Base-by-base conservation (phyloP, 2,113 vertebrate species). In the Mormyrus iriodes region DNA sequence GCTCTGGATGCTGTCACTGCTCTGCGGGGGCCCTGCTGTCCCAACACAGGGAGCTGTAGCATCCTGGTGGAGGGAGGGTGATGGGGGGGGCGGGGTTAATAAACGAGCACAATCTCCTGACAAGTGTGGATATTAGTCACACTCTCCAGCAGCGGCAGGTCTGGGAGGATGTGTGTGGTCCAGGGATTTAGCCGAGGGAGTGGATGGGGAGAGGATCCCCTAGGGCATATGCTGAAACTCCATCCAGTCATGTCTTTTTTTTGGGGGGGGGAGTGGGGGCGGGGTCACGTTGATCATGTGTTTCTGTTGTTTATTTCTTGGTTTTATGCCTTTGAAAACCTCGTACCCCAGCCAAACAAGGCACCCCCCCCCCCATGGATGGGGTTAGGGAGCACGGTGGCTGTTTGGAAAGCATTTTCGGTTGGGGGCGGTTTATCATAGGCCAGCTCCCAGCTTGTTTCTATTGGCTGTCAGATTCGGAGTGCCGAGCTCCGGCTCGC, bases 81-180 rank as follows among this genome's bases (percentile, higher is more conserved):
- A 19, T 55, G 3, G 42, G 6, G n/a, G 31, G 21, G n/a, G 39
- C 58, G 79, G 55, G 44, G 86, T 65, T 46, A 88, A 89, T 88
- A 89, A 89, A 90, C 76, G 44, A 53, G 88, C 31, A 39, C 85
- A 42, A 85, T 91, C 86, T 86, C 19, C 89, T 89, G 88, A 89
- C 51, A 89, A 88, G 83, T 82, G 46, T 76, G 85, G 86, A 87
- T 89, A 92, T 92, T 91, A 90, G 90, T 93, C 90, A 93, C 90
- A 88, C 61, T 79, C 88, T 89, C 89, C 58, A 83, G 48, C 24
- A 79, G 24, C 90, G 90, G 90, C 89, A 86, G 49, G 87, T 61
- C n/a, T 79, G 49, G 42, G 89, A 46, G 35, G 88, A 84, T 85
- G 55, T 88, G 83, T 87, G 88, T 89, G 88, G 88, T 84, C 53